Conservation (phyloP, 2,888 invertebrate genomes). For the Agrochola macilenta region DNA sequence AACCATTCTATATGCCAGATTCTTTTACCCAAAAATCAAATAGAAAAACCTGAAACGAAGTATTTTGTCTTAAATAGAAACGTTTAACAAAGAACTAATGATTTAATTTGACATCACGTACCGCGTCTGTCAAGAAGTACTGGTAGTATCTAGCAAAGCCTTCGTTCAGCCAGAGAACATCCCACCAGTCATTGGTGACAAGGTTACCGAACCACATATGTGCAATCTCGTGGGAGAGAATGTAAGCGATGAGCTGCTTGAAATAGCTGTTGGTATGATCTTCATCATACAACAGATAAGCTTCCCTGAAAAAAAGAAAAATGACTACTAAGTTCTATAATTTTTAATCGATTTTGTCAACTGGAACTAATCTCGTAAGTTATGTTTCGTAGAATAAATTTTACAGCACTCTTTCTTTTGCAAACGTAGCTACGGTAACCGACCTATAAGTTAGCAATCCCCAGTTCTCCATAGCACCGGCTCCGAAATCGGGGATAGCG, state of each 20-base stretch:
- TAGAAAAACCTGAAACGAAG: not conserved
- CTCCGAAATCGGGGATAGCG: conserved; percentile 94
- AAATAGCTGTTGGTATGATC: conserved; percentile 81
- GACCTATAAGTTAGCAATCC: conserved; percentile 94
- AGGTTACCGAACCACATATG: conserved; percentile 94
- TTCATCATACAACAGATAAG: conserved; percentile 85
- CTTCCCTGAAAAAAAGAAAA: conserved; percentile 78
- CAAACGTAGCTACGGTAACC: conserved; percentile 56
- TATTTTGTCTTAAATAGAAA: not conserved
- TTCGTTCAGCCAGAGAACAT: conserved; percentile 92
- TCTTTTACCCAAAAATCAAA: no score
- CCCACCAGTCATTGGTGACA: conserved; percentile 92
- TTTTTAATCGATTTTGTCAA: not conserved
- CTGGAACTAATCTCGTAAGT: not conserved
- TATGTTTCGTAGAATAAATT: not conserved
- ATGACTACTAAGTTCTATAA: not conserved
- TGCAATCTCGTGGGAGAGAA: conserved; percentile 93
- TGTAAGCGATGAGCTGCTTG: conserved; percentile 90
- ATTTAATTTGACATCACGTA: conserved; percentile 69
- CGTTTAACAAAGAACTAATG: not conserved
- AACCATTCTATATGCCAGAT: not conserved
- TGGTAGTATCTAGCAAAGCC: conserved; percentile 94
- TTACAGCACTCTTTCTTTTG: not conserved
- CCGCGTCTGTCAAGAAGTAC: conserved; percentile 91
- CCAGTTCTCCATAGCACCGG: conserved; percentile 97